Percentiles rank a stretch among this genome's conserved stretches.
phyloP scores from a whole-genome alignment of 2,888 invertebrate species.

The Lycophotia porphyrea region DNA sequence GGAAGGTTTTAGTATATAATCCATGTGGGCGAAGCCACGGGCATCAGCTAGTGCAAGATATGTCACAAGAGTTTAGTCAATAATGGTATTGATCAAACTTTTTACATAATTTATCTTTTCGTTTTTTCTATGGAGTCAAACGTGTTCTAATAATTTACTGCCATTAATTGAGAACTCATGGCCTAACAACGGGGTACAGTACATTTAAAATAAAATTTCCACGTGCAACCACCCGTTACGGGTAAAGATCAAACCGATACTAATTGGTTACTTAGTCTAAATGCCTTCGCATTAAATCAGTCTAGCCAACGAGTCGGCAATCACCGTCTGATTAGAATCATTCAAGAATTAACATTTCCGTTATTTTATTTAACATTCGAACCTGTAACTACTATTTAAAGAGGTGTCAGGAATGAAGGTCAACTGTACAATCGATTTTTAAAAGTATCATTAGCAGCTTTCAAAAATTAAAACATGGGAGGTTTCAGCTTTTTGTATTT shows the following conservation, averaged over 20 bases:
- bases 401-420: slow-evolving; percentile 30
- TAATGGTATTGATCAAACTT: too few relatives aligned
- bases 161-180: too few relatives aligned
- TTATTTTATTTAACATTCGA: slow-evolving; percentile 56
- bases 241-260: slow-evolving; percentile 52
- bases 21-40: too few relatives aligned
- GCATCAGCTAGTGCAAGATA: too few relatives aligned
- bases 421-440: slow-evolving; percentile 8
- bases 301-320: slow-evolving; percentile 66
- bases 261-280: slow-evolving; percentile 61
- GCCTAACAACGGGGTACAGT: too few relatives aligned
- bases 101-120: too few relatives aligned
- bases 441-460: not conserved
- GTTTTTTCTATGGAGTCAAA: too few relatives aligned
- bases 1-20: too few relatives aligned
- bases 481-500: not conserved
- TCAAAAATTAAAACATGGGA: not conserved
- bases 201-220: slow-evolving; percentile 7
- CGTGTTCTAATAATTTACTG: too few relatives aligned
- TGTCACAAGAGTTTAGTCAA: too few relatives aligned
- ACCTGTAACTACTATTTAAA: slow-evolving; percentile 59
- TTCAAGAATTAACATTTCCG: slow-evolving; percentile 71
- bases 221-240: slow-evolving; percentile 35
- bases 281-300: slow-evolving; percentile 65
- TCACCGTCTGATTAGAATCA: slow-evolving; percentile 65